These are phyloP conservation scores for Tinea pellionella DNA, from an alignment of 2,888 invertebrate genomes.

Conservation along the genomic window DNA sequence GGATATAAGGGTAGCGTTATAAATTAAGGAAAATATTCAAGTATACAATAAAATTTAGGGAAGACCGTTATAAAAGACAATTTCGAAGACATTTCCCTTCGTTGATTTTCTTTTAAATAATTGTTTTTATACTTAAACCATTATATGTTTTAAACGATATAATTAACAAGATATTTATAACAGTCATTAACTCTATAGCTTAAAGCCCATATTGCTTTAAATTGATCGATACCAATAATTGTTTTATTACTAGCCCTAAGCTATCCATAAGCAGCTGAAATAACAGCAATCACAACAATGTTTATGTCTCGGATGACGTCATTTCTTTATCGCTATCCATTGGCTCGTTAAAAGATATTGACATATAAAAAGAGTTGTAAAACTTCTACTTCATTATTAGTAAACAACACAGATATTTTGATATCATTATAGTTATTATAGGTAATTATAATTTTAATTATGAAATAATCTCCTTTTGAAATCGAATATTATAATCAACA, in stretches of 20 bases:
- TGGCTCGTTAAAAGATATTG: constrained; percentile 20
- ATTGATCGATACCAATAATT: background rate
- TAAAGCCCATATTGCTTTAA: background rate
- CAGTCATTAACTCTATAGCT: too few species aligned
- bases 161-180: too few species aligned
- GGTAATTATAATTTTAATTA: background rate
- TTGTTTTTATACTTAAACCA: too few species aligned
- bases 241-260: background rate
- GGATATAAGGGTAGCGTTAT: background rate
- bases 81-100: too few species aligned
- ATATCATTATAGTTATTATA: background rate
- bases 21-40: background rate
- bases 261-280: background rate
- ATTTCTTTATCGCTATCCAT: constrained; percentile 18
- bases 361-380: constrained; percentile 22
- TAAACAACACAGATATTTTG: background rate
- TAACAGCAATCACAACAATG: background rate
- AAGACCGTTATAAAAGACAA: too few species aligned
- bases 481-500: background rate
- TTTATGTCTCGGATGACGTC: constrained; percentile 18
- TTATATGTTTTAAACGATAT: too few species aligned
- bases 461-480: too few species aligned
- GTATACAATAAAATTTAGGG: background rate
- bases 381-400: constrained; percentile 15
- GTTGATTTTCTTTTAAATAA: too few species aligned